phyloP scores from a whole-genome alignment of 2,113 vertebrate genomes.

The Saccopteryx leptura region DNA sequence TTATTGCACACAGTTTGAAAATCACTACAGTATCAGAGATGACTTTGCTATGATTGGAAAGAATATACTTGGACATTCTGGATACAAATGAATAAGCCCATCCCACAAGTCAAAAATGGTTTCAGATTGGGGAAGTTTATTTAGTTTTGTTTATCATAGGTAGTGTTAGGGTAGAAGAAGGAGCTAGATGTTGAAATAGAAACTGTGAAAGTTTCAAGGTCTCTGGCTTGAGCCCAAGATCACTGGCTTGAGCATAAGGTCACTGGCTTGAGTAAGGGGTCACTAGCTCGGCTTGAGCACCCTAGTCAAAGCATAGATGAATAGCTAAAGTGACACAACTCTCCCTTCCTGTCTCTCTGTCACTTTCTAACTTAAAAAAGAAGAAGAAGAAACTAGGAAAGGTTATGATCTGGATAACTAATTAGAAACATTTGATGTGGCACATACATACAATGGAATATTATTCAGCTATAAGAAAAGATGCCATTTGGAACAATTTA shows the following conservation, averaged over 20 bases:
- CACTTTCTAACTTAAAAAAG: too few species aligned
- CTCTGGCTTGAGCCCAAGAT: too few species aligned
- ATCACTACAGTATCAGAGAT: not conserved
- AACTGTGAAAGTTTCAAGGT: not conserved
- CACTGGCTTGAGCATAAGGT: too few species aligned
- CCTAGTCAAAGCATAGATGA: too few species aligned
- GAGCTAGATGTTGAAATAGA: not conserved
- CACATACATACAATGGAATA: not conserved
- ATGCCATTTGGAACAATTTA: not conserved
- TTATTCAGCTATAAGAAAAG: not conserved
- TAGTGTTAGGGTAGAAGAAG: not conserved
- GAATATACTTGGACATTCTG: not conserved
- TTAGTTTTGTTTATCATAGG: not conserved
- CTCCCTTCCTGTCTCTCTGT: too few species aligned
- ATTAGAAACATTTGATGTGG: not conserved
- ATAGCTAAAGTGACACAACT: too few species aligned
- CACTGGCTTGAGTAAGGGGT: too few species aligned
- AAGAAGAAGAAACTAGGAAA: not conserved
- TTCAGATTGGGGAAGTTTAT: not conserved
- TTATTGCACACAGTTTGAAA: not conserved
- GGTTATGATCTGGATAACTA: not conserved
- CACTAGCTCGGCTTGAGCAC: too few species aligned
- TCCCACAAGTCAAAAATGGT: not conserved
- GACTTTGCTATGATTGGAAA: not conserved
- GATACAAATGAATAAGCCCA: not conserved